Evolutionary conservation across 2,797 vertebrate genomes (phyloP).

Genomic region (Enteromius viviparus): DNA sequence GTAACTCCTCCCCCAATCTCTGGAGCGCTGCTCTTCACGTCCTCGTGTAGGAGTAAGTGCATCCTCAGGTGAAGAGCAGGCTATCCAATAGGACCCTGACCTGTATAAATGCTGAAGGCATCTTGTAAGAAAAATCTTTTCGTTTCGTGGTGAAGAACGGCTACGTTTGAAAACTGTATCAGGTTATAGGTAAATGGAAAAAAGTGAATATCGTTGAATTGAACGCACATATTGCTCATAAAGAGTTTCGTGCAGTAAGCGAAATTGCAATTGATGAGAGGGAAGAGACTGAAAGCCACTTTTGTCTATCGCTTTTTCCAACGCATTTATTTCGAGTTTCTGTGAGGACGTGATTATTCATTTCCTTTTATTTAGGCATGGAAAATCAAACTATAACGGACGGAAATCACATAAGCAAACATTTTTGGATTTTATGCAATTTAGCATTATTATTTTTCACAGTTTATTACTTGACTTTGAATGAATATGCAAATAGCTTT

Average conservation of each 20-base stretch:
- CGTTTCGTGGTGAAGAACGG: neutral
- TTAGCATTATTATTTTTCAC: too few species aligned
- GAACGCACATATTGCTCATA: neutral
- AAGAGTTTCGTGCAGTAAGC: neutral
- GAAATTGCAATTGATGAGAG: neutral
- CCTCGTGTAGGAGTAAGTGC: constrained; percentile 25
- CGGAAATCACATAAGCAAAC: neutral
- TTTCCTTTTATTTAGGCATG: neutral
- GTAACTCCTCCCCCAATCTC: constrained; percentile 64
- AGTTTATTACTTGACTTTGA: neutral
- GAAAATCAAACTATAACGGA: neutral
- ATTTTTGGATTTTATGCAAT: neutral
- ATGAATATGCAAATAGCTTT: neutral
- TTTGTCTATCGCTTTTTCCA: neutral
- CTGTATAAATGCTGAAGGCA: neutral
- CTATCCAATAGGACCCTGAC: neutral
- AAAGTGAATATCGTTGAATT: neutral
- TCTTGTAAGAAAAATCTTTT: neutral
- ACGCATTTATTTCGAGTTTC: neutral
- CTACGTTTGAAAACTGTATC: neutral
- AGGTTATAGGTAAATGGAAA: neutral
- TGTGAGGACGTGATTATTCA: neutral
- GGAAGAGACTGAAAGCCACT: neutral
- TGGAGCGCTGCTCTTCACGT: constrained; percentile 54
- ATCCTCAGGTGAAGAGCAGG: constrained; percentile 4